Evolutionary conservation across 2,797 vertebrate genomes (phyloP), one percentile per base, ranked within the genome.

Genomic region (Harpagifer antarcticus): DNA sequence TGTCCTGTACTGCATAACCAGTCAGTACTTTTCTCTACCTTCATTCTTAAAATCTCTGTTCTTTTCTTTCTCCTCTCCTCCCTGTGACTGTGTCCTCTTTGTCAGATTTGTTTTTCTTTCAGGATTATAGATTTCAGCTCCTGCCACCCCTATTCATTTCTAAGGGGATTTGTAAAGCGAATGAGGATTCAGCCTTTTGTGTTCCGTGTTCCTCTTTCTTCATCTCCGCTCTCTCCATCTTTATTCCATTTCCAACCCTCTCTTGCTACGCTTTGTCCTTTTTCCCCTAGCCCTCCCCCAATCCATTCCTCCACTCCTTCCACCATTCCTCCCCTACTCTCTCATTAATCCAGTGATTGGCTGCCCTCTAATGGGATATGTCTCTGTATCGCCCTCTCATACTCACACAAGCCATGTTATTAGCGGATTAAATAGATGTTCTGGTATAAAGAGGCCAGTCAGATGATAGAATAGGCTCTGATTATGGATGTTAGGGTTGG

Each of bases 291-390:
- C 52, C 78, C 68, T 50, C 62, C 78, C 61, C 58, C 69, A 33
- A 8, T 64, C 40, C 20, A 9, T 68, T 70, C 48, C 9, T 56
- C 40, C 20, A 8, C 66, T 70, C 56, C 47, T 8, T 17, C 23
- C 49, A n/a, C 68, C 50, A 52, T 70, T 75, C 40, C 37, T 65
- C 23, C 52, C 67, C 74, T 80, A 78, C 13, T 11, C 91, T 93
- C 95, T 90, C 94, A 95, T 95, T 92, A 91, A 88, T 81, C 85
- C 79, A 67, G 93, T 94, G 93, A 96, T 95, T 95, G 95, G 75
- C 60, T 82, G 66, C 93, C 86, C 47, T 92, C 87, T 95, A 95
- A 96, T 94, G 80, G 92, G 95, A 94, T 95, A 87, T 88, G 72
- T 77, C 79, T 93, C 83, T 90, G 57, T 48, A 43, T 58, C 31